A percentile compares a stretch with the other conserved stretches of the same genome.
Evolutionary conservation across 2,888 invertebrate species (phyloP).

Genomic region (Rhingia rostrata): DNA sequence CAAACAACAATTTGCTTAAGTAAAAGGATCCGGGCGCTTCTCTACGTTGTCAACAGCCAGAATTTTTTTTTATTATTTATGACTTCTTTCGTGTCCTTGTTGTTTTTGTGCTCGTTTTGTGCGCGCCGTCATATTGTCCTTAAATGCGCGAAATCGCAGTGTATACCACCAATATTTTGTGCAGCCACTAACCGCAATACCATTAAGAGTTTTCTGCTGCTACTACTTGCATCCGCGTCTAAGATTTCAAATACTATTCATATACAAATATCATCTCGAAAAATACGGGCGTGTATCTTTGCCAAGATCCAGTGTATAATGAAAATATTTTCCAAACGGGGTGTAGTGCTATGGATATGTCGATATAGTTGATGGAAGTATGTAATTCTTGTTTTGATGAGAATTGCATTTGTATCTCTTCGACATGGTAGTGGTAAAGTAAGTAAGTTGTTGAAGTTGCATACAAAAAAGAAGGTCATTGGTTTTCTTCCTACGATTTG

Average conservation of each 20-base stretch:
- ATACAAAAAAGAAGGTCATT: background rate
- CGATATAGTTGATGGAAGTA: constrained; percentile 51
- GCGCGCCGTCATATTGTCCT: background rate
- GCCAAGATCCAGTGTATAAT: constrained; percentile 19
- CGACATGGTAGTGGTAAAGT: constrained; percentile 17
- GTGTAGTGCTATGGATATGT: background rate
- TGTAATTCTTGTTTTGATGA: constrained; percentile 65
- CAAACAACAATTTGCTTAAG: constrained; percentile 69
- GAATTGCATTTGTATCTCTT: background rate
- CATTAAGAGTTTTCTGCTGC: constrained; percentile 17
- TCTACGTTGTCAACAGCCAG: constrained; percentile 60
- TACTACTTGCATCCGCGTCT: background rate
- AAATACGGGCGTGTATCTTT: constrained; percentile 3
- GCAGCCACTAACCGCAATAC: constrained; percentile 17
- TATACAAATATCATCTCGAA: background rate
- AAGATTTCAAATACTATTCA: background rate
- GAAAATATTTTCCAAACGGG: background rate
- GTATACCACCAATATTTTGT: background rate
- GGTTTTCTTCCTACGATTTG: constrained; percentile 4
- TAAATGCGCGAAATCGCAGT: background rate
- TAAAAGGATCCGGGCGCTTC: constrained; percentile 65
- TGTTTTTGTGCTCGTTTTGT: background rate
- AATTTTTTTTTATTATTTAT: constrained; percentile 67
- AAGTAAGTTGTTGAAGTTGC: background rate
- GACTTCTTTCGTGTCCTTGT: constrained; percentile 37